These are phyloP conservation scores for Ciconia stormi DNA, from an alignment of 2,113 vertebrate species.

Conservation along the genomic window DNA sequence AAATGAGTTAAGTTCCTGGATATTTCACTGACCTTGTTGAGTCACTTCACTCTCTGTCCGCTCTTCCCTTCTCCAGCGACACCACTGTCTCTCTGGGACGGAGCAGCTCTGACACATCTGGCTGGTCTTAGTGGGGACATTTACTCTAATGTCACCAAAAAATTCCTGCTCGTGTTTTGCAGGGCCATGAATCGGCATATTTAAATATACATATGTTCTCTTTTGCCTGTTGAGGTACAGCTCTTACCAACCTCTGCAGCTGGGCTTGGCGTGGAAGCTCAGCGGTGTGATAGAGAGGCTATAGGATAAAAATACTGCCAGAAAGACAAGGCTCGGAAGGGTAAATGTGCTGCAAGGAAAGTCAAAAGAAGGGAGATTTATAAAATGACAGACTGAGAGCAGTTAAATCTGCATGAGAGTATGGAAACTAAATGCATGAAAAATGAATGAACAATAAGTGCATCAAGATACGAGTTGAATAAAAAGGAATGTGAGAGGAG, in stretches of 20 bases:
- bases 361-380: neutral
- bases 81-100: neutral
- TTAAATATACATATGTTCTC: neutral
- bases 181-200: fast-evolving
- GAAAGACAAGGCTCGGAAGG: neutral
- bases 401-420: neutral
- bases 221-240: neutral
- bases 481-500: neutral
- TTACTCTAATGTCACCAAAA: neutral
- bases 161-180: neutral
- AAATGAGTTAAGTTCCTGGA: neutral
- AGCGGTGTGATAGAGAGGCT: fast-evolving
- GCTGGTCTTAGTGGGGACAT: neutral
- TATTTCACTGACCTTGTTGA: neutral
- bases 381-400: neutral
- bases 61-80: neutral
- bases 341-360: neutral
- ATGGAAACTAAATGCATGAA: neutral
- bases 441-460: neutral
- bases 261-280: neutral
- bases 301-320: neutral
- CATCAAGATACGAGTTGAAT: neutral
- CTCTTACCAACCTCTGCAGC: neutral
- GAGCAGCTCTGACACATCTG: neutral
- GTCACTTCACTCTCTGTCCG: neutral